A percentile compares a stretch with the other conserved stretches of the same genome.
phyloP scores from a whole-genome alignment of 2,113 vertebrate species.

The Nansenia antarctica region DNA sequence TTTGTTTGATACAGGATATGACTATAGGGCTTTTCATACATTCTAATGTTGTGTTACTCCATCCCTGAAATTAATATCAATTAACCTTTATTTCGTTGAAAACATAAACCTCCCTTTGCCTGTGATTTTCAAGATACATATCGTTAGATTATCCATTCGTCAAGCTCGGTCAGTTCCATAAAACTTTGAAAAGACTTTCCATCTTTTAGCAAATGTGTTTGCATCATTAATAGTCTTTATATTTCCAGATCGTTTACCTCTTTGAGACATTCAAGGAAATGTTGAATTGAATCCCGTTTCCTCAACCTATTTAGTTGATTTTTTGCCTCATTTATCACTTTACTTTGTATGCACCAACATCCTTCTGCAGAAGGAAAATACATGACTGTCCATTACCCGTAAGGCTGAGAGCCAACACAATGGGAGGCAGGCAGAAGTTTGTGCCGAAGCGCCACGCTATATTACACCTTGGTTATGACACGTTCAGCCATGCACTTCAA shows the following conservation, averaged over 20 bases:
- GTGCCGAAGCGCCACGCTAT: constrained; percentile 8
- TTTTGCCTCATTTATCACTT: neutral
- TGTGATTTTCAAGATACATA: constrained; percentile 23
- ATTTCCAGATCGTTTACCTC: constrained; percentile 68
- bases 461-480: constrained; percentile 46
- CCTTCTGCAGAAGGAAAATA: neutral
- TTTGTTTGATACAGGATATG: neutral
- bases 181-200: constrained; percentile 66
- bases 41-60: neutral
- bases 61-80: neutral
- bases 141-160: constrained; percentile 25
- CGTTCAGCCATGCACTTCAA: constrained; percentile 34
- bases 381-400: neutral
- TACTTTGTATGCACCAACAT: neutral
- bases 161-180: constrained; percentile 36
- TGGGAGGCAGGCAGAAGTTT: constrained; percentile 19
- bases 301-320: constrained; percentile 18
- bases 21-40: neutral
- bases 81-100: neutral
- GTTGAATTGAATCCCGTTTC: constrained; percentile 68
- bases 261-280: constrained; percentile 69
- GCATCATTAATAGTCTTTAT: constrained; percentile 73
- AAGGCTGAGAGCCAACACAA: neutral
- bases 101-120: neutral
- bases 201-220: constrained; percentile 69